Percentiles rank a stretch among this genome's conserved stretches.
Evolutionary conservation across 2,113 vertebrate species (phyloP).

Genomic region (Acrocephalus arundinaceus): DNA sequence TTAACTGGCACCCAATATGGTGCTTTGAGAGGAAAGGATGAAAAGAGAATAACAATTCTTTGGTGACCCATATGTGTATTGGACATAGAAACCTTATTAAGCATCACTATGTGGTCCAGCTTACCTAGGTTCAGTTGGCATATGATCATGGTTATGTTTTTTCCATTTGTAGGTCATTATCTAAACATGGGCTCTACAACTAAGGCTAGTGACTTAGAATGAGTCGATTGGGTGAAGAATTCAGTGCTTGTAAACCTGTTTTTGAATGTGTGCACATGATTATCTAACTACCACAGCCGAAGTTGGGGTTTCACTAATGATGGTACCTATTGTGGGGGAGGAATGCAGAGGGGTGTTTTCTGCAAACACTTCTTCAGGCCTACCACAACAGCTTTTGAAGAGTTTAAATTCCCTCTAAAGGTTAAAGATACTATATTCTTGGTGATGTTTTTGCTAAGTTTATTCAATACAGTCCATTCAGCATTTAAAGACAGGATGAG

Average conservation of each 20-base stretch:
- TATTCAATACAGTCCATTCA: neutral
- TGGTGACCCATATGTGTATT: neutral
- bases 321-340: neutral
- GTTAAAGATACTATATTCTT: neutral
- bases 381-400: neutral
- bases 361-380: neutral
- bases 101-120: neutral
- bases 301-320: neutral
- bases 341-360: neutral
- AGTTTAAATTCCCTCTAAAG: neutral
- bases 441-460: neutral
- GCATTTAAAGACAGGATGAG: neutral
- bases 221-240: neutral
- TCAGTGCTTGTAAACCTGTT: neutral
- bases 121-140: neutral
- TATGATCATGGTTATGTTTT: neutral
- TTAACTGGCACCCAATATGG: rapidly evolving
- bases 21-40: neutral
- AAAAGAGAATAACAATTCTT: neutral
- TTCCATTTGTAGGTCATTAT: neutral
- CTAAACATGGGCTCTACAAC: neutral
- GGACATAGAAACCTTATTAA: neutral
- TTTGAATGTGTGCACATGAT: neutral
- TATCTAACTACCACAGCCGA: neutral
- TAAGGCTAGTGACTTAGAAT: neutral